Conservation (phyloP, 2,888 invertebrate genomes). For the Mayetiola destructor region DNA sequence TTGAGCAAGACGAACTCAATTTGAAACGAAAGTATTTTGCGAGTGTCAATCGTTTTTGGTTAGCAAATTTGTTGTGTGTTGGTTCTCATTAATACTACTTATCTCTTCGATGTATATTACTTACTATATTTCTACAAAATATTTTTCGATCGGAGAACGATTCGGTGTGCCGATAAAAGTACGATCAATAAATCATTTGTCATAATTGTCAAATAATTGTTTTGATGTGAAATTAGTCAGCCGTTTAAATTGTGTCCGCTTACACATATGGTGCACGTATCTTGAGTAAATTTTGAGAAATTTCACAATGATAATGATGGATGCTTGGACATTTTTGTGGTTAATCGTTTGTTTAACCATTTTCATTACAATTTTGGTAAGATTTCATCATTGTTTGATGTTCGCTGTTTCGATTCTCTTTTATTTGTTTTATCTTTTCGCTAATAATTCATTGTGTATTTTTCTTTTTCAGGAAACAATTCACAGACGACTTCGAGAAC, state of each 20-base stretch:
- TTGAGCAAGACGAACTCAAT: too few species aligned
- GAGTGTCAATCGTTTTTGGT: too few species aligned
- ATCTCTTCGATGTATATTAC: too few species aligned
- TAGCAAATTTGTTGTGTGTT: too few species aligned
- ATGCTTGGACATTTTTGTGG: slow-evolving; percentile 11
- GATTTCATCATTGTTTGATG: not conserved
- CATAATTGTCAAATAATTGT: too few species aligned
- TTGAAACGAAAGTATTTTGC: too few species aligned
- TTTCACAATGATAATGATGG: not conserved
- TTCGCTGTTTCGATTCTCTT: not conserved
- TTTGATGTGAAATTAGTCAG: too few species aligned
- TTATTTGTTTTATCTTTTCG: not conserved
- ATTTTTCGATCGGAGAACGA: too few species aligned
- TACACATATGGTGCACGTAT: not conserved
- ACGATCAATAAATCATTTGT: not conserved
- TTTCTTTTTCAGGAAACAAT: slow-evolving; percentile 14
- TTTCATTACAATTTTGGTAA: slow-evolving; percentile 9
- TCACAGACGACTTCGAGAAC: slow-evolving; percentile 1
- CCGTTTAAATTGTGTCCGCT: too few species aligned
- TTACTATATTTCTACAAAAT: too few species aligned
- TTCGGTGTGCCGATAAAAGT: too few species aligned
- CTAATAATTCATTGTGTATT: not conserved
- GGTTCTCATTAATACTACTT: too few species aligned
- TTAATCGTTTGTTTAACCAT: slow-evolving; percentile 4
- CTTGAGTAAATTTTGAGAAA: not conserved